These are phyloP conservation scores for Schlechtendalia chinensis DNA, from an alignment of 1,140 invertebrate genomes.

Conservation along the genomic window DNA sequence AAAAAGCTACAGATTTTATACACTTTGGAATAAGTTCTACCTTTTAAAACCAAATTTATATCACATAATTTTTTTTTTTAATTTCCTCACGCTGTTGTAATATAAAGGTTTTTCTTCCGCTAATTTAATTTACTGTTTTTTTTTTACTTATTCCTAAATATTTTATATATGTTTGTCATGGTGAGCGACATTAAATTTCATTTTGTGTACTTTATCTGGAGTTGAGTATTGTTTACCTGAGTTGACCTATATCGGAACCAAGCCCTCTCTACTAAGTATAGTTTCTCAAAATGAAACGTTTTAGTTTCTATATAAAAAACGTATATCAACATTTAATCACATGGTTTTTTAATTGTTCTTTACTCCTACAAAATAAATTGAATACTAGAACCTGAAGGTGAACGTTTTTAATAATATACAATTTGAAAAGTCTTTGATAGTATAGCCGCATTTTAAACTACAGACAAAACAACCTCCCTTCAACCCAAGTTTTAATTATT, in stretches of 20 bases:
- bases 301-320: too few relatives aligned
- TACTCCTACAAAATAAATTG: too few relatives aligned
- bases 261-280: neutral
- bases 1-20: neutral
- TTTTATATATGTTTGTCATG: neutral
- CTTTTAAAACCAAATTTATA: neutral
- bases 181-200: neutral
- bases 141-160: neutral
- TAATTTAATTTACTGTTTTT: neutral
- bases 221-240: neutral
- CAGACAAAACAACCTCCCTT: too few relatives aligned
- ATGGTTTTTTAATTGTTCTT: too few relatives aligned
- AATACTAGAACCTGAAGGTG: too few relatives aligned
- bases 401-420: too few relatives aligned
- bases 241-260: neutral
- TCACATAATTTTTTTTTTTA: neutral
- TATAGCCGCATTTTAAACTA: too few relatives aligned
- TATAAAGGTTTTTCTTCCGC: neutral
- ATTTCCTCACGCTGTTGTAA: neutral
- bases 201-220: neutral
- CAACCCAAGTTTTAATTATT: too few relatives aligned
- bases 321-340: too few relatives aligned
- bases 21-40: neutral
- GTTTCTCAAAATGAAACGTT: too few relatives aligned
- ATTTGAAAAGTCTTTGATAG: too few relatives aligned